Evolutionary conservation across 2,888 invertebrate species (phyloP), one percentile per base, ranked within the genome.

Genomic region (Tipula confusa): DNA sequence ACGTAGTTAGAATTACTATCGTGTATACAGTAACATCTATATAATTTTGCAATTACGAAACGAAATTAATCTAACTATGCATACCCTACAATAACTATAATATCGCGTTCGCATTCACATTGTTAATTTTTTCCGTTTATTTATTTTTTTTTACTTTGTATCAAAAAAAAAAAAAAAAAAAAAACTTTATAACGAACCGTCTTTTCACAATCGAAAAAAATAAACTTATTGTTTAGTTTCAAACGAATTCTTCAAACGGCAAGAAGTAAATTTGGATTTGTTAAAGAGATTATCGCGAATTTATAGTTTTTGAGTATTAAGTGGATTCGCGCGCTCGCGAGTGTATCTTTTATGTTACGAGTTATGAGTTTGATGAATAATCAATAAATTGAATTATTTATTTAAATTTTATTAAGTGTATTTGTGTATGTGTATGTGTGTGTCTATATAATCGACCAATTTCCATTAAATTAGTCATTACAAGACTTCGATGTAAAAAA

Each of bases 221-320:
- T 9, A 64, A 64, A 24, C 13, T 4, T 43, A 43, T 64, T 64
- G 24, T 64, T 64, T 64, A 64, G 64, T 64, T 64, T 64, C 64
- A 64, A 64, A 64, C 64, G 64, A 64, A 64, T 64, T 64, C 64
- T 64, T 24, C 64, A 64, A 64, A 64, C 64, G 64, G 64, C 64
- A 64, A 64, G 64, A 64, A 64, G 64, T 64, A 64, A 64, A 18
- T 64, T 43, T 43, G 4, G 15, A 15, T 64, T 64, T 64, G 1
- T 7, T 64, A 64, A 64, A 64, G 64, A 24, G 64, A 64, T 64
- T 64, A 64, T 64, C 24, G 64, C 64, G 24, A 64, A 64, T 64
- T 43, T 24, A 24, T 64, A 24, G 18, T 64, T 64, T 64, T 64
- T 24, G 9, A 43, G 64, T 64, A 64, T 64, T 24, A 24, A 64